Conservation (phyloP, 2,888 invertebrate genomes). For the Nasonia oneida region DNA sequence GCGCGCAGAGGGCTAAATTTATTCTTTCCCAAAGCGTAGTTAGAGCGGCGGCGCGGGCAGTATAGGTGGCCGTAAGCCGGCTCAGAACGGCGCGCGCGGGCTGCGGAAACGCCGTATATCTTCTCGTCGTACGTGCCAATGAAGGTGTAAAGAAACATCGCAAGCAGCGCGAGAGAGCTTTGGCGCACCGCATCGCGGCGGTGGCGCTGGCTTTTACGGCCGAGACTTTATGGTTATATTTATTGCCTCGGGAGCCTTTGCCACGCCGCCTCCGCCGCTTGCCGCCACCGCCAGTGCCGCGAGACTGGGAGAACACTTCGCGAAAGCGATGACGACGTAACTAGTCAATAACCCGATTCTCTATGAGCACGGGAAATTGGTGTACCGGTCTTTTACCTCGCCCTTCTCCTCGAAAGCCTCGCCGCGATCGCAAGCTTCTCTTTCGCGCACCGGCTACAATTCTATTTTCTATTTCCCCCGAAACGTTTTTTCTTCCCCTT, state of each 20-base stretch:
- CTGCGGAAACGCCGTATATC: constrained; percentile 68
- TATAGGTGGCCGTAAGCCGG: not conserved
- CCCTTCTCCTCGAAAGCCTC: not conserved
- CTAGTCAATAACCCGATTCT: constrained; percentile 76
- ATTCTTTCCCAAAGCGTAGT: constrained; percentile 37
- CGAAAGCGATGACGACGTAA: constrained; percentile 72
- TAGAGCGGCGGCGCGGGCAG: not conserved
- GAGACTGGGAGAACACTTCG: constrained; percentile 66
- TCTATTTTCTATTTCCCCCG: not conserved
- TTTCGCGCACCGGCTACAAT: not conserved
- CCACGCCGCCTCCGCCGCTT: constrained; percentile 16
- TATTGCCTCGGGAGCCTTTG: constrained; percentile 65
- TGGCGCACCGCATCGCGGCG: constrained; percentile 39
- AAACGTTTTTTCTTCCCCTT: not conserved
- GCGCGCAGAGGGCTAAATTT: not conserved
- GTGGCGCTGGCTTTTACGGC: constrained; percentile 66
- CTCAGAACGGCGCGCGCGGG: not conserved
- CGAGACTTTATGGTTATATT: constrained; percentile 74
- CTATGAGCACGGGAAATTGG: constrained; percentile 69
- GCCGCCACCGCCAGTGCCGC: constrained; percentile 58
- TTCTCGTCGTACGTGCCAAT: constrained; percentile 70
- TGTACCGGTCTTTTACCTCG: constrained; percentile 58
- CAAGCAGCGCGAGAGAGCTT: constrained; percentile 20
- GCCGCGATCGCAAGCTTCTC: not conserved
- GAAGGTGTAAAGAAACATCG: constrained; percentile 58